Conservation (phyloP, 2,797 vertebrate species). For the Microhierax caerulescens region DNA sequence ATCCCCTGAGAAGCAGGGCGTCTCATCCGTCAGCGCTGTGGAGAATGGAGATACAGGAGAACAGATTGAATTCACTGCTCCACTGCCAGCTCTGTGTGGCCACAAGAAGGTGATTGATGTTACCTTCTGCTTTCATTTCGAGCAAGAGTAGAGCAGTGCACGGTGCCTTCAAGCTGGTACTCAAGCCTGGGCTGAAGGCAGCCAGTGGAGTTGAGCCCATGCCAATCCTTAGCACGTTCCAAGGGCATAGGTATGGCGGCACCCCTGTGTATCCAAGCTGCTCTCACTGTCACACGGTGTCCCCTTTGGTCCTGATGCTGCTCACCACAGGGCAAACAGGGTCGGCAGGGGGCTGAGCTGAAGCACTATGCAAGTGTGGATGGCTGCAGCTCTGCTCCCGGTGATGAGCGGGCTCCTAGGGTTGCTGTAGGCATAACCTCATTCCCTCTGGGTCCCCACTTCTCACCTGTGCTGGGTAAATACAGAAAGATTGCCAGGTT, state of each 20-base stretch:
- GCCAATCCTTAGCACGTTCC: not conserved
- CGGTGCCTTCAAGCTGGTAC: accelerated
- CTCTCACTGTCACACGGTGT: accelerated
- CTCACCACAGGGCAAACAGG: not conserved
- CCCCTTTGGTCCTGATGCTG: not conserved
- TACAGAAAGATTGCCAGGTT: not conserved
- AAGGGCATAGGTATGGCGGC: not conserved
- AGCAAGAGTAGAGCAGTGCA: not conserved
- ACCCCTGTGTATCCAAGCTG: not conserved
- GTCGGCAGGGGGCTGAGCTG: not conserved
- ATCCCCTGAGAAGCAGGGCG: not conserved
- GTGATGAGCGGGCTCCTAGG: not conserved
- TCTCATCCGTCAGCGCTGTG: accelerated
- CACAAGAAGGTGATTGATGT: not conserved
- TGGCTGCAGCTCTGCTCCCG: not conserved
- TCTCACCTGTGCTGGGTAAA: not conserved
- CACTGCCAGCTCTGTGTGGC: not conserved
- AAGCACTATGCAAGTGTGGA: not conserved
- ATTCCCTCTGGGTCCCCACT: not conserved
- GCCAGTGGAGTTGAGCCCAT: not conserved
- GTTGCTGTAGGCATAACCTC: not conserved
- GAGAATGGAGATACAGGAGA: not conserved
- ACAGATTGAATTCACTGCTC: not conserved
- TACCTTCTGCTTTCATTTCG: not conserved
- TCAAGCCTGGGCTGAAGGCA: not conserved